Conservation (phyloP, 1,140 invertebrate genomes). For the Trichonephila clavipes region DNA sequence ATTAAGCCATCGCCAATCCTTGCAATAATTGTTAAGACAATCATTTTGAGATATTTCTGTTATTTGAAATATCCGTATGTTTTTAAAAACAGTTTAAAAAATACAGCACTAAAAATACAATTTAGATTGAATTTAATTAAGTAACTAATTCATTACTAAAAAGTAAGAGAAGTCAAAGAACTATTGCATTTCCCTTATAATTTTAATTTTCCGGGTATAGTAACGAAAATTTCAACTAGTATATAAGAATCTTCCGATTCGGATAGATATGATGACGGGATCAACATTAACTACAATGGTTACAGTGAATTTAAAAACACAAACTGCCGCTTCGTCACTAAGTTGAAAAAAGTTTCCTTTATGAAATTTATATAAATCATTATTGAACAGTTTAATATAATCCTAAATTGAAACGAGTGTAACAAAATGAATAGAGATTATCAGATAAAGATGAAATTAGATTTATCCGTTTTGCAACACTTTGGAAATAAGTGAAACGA, state of each 20-base stretch:
- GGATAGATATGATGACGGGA: background rate
- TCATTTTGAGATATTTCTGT: slow-evolving; percentile 86
- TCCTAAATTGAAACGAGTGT: too few relatives aligned
- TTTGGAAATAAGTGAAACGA: too few relatives aligned
- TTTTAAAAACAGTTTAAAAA: slow-evolving; percentile 25
- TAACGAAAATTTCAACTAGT: background rate
- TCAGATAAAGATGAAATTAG: too few relatives aligned
- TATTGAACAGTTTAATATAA: too few relatives aligned
- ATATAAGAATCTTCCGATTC: background rate
- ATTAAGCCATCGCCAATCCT: slow-evolving; percentile 96
- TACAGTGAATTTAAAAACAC: background rate
- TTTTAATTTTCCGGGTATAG: background rate
- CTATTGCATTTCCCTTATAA: background rate
- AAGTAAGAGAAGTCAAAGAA: background rate
- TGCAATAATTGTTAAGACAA: slow-evolving; percentile 98
- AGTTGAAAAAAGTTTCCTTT: too few relatives aligned
- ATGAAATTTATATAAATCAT: too few relatives aligned
- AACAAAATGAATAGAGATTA: too few relatives aligned
- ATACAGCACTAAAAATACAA: background rate
- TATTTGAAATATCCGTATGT: background rate
- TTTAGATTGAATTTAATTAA: too few relatives aligned
- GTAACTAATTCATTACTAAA: too few relatives aligned
- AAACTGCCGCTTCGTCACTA: background rate
- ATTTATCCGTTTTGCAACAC: too few relatives aligned
- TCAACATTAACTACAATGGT: background rate